Base-by-base conservation (phyloP, 2,888 invertebrate genomes). In the Volucella inanis region DNA sequence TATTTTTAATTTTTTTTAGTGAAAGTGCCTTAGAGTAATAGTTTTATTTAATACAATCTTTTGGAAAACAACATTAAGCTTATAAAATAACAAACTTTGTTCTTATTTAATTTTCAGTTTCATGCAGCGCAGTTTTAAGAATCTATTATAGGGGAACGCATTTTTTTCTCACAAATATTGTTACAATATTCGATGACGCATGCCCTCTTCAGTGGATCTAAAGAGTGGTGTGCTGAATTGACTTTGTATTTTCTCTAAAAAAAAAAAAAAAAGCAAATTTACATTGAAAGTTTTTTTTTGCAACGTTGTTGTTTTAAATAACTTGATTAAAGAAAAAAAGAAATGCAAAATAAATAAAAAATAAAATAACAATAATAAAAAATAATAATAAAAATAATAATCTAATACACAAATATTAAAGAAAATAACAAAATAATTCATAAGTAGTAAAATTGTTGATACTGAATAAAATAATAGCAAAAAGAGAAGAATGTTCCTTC, bases 401-500 rank as follows among this genome's bases (percentile, higher is more conserved):
- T 11, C 15, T 59, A 61, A 72, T 52, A 72, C 47, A 67, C 18
- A 62, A 55, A 80, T 80, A 80, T 75, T 70, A 59, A 79, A 75
- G 49, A 62, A 45, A 68, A 76, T 45, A 68, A 61, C 11, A 62
- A 54, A 54, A 74, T 70, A 80, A 84, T 81, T 76, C 57, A 71
- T 85, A 85, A 85, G 85, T 85, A 85, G 85, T 72, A 72, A 85
- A 85, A 81, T 85, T 85, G 85, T 85, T 85, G 71, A 85, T 85
- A 85, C 67, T 81, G 81, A 85, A 85, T 77, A 85, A 81, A 80
- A 68, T 41, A 81, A 81, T 75, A 81, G 70, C 52, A 15, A 76
- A 76, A 76, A 71, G 57, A 61, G 47, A 85, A 81, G 85, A 85
- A 85, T 85, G 85, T 85, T 85, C 85, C 85, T 85, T 81, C 85